These are phyloP conservation scores for Axis porcinus DNA, from an alignment of 2,113 vertebrate species.

Conservation along the genomic window DNA sequence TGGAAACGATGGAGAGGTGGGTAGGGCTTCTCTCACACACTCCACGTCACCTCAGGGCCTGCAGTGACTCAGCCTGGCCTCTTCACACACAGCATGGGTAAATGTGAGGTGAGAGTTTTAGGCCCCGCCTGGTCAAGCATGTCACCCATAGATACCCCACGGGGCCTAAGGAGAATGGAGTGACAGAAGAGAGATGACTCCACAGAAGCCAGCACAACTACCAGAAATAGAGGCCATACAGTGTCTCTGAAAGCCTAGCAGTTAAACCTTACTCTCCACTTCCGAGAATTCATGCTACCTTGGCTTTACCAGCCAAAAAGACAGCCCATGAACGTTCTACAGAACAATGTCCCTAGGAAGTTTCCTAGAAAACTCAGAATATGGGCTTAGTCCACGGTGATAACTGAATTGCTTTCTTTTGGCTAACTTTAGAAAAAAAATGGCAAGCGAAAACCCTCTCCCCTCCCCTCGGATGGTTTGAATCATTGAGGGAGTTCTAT, in stretches of 20 bases:
- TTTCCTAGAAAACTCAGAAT: not conserved
- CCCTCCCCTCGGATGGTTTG: not conserved
- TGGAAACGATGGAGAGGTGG: not conserved
- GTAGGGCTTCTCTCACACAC: not conserved
- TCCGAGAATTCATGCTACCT: rapidly evolving
- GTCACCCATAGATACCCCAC: not conserved
- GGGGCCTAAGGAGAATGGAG: not conserved
- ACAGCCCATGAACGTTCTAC: not conserved
- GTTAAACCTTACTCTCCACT: not conserved
- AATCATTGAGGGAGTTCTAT: not conserved
- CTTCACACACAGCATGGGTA: not conserved
- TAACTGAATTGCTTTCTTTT: not conserved
- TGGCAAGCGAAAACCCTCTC: not conserved
- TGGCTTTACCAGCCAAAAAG: not conserved
- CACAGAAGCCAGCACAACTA: not conserved
- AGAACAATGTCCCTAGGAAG: not conserved
- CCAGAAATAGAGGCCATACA: not conserved
- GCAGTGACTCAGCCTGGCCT: not conserved
- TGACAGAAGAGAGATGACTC: not conserved
- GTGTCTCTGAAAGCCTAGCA: not conserved
- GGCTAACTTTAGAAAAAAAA: conserved; percentile 4
- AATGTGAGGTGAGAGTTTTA: not conserved
- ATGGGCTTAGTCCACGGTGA: not conserved
- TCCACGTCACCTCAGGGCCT: not conserved
- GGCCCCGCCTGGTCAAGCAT: not conserved